A percentile compares a stretch with the other conserved stretches of the same genome.
These are phyloP conservation scores for Brevimyrus niger DNA, from an alignment of 2,113 vertebrate genomes.

Conservation along the genomic window DNA sequence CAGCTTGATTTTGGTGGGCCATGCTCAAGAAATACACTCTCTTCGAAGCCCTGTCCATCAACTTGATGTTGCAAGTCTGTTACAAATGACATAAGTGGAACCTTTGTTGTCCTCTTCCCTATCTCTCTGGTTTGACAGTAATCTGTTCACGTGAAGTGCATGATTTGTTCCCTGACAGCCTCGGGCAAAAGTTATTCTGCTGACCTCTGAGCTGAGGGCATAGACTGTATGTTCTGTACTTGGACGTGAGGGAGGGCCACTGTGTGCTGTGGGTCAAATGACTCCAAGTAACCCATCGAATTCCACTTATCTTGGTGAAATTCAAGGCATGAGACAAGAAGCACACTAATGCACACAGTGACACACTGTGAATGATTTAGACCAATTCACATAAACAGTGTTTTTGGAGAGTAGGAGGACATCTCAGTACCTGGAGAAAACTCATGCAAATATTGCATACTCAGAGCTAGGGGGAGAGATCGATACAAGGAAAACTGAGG, in stretches of 20 bases:
- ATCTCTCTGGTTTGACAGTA: not conserved
- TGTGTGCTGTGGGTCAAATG: not conserved
- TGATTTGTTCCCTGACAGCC: not conserved
- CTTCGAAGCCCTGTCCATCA: not conserved
- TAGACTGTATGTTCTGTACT: not conserved
- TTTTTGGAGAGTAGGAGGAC: not conserved
- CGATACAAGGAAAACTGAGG: not conserved
- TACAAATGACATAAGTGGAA: not conserved
- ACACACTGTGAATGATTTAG: not conserved
- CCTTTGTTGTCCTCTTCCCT: not conserved
- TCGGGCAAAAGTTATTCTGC: slow-evolving; percentile 7
- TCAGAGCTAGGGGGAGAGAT: not conserved
- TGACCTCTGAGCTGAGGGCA: slow-evolving; percentile 3
- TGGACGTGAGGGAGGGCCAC: not conserved
- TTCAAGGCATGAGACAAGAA: not conserved
- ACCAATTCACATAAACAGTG: not conserved
- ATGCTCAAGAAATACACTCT: not conserved
- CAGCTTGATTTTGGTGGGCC: not conserved
- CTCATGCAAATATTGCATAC: not conserved
- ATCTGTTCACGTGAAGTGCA: slow-evolving; percentile 4
- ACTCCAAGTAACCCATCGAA: not conserved
- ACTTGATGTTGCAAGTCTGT: not conserved
- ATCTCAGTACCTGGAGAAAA: not conserved
- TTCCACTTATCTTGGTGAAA: not conserved
- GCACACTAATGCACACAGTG: not conserved